These are phyloP conservation scores for Papilio gigon DNA, from an alignment of 2,888 invertebrate species.

Conservation along the genomic window DNA sequence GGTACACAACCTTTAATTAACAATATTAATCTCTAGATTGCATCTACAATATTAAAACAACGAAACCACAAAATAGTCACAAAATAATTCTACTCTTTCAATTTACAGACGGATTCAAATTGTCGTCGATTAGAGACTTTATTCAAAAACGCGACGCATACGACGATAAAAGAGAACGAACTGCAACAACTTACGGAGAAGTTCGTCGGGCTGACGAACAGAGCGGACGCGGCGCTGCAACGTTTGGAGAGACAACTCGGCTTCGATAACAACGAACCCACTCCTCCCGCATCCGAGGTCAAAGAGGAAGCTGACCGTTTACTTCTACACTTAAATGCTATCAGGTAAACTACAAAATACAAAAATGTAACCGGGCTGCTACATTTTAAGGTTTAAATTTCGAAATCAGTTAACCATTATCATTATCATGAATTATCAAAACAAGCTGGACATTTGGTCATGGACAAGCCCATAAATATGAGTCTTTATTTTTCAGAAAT, in stretches of 20 bases:
- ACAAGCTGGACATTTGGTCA: no score
- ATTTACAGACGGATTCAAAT: slow-evolving; percentile 63
- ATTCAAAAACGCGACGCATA: slow-evolving; percentile 69
- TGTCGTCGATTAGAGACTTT: slow-evolving; percentile 70
- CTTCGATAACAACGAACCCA: slow-evolving; percentile 58
- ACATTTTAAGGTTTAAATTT: no score
- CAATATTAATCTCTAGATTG: not conserved
- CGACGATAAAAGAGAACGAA: slow-evolving; percentile 69
- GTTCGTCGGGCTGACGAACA: slow-evolving; percentile 72
- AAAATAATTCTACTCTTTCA: not conserved
- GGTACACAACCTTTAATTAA: slow-evolving; percentile 52
- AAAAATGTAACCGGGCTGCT: no score
- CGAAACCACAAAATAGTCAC: not conserved
- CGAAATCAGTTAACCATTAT: no score
- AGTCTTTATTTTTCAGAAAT: slow-evolving; percentile 51
- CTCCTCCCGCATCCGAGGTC: slow-evolving; percentile 61
- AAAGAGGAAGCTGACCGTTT: slow-evolving; percentile 67
- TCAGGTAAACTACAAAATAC: slow-evolving; percentile 56
- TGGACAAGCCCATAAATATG: no score
- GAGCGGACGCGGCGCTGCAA: slow-evolving; percentile 74
- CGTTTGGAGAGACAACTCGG: slow-evolving; percentile 66
- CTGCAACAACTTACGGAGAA: slow-evolving; percentile 74
- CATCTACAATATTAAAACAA: no score
- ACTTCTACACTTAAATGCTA: slow-evolving; percentile 63
- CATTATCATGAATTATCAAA: no score